These are phyloP conservation scores for Anabacerthia variegaticeps DNA, from an alignment of 2,797 vertebrate genomes.

Conservation along the genomic window DNA sequence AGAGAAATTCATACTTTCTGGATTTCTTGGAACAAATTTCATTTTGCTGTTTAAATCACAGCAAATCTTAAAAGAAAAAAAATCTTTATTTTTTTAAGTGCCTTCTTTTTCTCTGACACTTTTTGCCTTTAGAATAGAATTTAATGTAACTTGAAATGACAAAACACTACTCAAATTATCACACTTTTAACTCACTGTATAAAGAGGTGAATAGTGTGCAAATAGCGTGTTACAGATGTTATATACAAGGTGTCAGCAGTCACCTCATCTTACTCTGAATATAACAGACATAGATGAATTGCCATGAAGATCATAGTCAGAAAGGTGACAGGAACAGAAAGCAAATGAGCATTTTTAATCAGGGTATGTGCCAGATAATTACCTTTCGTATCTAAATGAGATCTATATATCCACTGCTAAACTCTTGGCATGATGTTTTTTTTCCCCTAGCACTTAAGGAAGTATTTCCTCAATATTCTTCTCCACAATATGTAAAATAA, in stretches of 20 bases:
- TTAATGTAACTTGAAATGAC: background rate
- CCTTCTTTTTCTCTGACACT: background rate
- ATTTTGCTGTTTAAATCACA: background rate
- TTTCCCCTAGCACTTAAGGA: background rate
- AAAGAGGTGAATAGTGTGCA: background rate
- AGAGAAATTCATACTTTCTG: background rate
- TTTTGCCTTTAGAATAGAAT: background rate
- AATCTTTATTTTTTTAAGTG: background rate
- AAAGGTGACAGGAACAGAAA: background rate
- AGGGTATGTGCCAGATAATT: background rate
- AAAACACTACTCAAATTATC: background rate
- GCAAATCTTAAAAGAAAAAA: background rate
- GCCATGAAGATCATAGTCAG: background rate
- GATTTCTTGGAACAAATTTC: background rate
- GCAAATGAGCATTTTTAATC: background rate
- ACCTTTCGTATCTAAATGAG: background rate
- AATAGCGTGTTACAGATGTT: background rate
- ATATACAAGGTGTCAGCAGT: background rate
- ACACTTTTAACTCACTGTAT: background rate
- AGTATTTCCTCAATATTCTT: background rate
- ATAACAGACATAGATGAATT: background rate
- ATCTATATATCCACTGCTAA: background rate
- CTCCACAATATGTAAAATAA: background rate
- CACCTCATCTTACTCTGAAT: background rate
- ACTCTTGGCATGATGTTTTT: background rate